Base-by-base conservation (phyloP, 2,888 invertebrate species). In the Lasioglossum malachurum region DNA sequence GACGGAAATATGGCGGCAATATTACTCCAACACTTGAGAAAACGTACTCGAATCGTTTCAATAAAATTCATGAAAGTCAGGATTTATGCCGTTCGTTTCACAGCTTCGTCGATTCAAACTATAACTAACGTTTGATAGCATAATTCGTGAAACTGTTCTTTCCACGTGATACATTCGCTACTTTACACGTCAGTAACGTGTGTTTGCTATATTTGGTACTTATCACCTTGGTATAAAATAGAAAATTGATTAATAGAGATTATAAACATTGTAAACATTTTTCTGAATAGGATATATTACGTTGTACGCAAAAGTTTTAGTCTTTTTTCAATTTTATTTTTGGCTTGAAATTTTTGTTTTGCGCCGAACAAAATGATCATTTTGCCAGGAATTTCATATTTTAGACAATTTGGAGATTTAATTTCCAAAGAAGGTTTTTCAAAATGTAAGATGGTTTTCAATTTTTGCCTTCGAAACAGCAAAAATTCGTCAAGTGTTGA, bases 1-100 rank as follows among this genome's bases (percentile, higher is more conserved):
- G 53, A 23, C 19, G 73, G 35, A 82, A 82, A 74, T 82, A 57
- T 73, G 78, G 49, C 16, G 53, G 16, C 67, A 69, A 67, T 74
- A 69, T 82, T 53, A 78, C n/a, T 44, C 49, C n/a, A n/a, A 31
- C 41, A 27, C 44, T 31, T 7, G 5, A 23, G 2, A 53, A 44
- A 41, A 53, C 57, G 69, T 67, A n/a, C 14, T 1, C 1, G 23
- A 53, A 49, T 31, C 19, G 57, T 75, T 64, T 49, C 14, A 49
- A 82, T 41, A 60, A 72, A 72, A 77, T 57, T 77, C 16, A 19
- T 7, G 67, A 31, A 35, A 69, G 41, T 53, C 4, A 19, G 41
- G 31, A 73, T 73, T 73, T 46, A 60, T 35, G 44, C 23, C 0
- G 23, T 72, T 60, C n/a, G 27, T 69, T 38, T 78, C 35, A 16